A percentile compares a stretch with the other conserved stretches of the same genome.
Conservation (phyloP, 1,140 invertebrate species). For the Drosophila jambulina region DNA sequence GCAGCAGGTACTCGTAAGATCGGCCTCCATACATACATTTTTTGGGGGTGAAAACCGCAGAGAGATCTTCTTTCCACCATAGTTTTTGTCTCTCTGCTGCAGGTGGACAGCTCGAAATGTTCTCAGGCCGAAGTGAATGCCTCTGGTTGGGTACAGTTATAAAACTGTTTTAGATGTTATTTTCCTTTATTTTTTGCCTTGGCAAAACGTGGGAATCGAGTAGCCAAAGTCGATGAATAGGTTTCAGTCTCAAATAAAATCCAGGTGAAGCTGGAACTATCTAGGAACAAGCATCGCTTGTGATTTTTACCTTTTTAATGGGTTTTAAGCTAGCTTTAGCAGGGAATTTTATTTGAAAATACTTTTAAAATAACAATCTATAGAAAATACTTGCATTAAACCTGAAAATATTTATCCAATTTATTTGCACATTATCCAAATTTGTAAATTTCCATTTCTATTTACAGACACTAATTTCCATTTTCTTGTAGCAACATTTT, state of each 20-base stretch:
- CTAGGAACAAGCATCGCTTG: conserved; percentile 11
- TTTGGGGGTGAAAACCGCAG: conserved; percentile 62
- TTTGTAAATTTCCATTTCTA: conserved; percentile 28
- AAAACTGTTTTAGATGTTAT: conserved; percentile 59
- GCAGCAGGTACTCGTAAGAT: conserved; percentile 50
- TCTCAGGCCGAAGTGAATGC: conserved; percentile 58
- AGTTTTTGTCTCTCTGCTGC: conserved; percentile 56
- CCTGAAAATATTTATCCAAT: not conserved
- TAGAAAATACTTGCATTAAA: not conserved
- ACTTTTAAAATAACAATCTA: not conserved
- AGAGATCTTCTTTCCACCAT: conserved; percentile 75
- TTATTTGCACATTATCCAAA: conserved; percentile 12
- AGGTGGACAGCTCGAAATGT: conserved; percentile 72
- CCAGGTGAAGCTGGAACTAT: conserved; percentile 28
- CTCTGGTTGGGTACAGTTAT: conserved; percentile 69
- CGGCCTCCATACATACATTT: conserved; percentile 22
- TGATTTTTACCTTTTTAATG: conserved; percentile 3
- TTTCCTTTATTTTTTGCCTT: conserved; percentile 31
- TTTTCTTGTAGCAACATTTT: conserved; percentile 20
- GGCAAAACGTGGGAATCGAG: conserved; percentile 72
- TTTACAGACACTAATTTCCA: conserved; percentile 33
- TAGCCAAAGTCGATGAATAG: conserved; percentile 34
- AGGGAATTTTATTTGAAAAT: not conserved
- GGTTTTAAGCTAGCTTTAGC: not conserved
- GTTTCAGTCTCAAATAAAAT: conserved; percentile 24